Percentiles rank a stretch among this genome's conserved stretches.
Evolutionary conservation across 2,888 invertebrate species (phyloP).

Genomic region (Hydrotaea diabolus): DNA sequence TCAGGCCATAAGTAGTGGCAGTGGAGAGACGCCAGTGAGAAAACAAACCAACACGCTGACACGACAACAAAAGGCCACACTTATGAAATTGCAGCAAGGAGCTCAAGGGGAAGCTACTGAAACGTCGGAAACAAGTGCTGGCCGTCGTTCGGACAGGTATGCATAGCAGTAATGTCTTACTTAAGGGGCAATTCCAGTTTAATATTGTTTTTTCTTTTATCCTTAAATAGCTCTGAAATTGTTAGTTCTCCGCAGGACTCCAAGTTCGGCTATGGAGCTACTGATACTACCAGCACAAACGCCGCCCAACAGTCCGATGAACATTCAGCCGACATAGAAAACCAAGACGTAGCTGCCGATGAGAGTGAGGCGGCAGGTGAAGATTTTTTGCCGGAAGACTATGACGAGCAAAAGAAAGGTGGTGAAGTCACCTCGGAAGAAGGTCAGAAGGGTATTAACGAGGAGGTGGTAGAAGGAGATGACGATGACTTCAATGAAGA

Average conservation of each 20-base stretch:
- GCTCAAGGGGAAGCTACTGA: slow-evolving; percentile 90
- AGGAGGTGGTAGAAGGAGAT: slow-evolving; percentile 61
- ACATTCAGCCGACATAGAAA: slow-evolving; percentile 66
- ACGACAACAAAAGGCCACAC: slow-evolving; percentile 76
- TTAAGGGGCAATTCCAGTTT: background rate
- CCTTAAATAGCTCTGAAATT: slow-evolving; percentile 46
- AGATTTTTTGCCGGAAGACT: slow-evolving; percentile 83
- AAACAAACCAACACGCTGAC: slow-evolving; percentile 76
- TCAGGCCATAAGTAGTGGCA: slow-evolving; percentile 90
- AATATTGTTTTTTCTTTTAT: background rate
- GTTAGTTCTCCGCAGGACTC: slow-evolving; percentile 88
- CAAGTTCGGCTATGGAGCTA: slow-evolving; percentile 83
- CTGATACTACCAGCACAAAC: slow-evolving; percentile 80
- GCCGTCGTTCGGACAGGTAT: slow-evolving; percentile 76
- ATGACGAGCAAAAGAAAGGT: slow-evolving; percentile 81
- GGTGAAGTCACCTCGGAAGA: slow-evolving; percentile 80
- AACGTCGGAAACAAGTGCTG: slow-evolving; percentile 85
- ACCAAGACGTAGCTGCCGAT: slow-evolving; percentile 67
- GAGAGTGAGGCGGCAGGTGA: slow-evolving; percentile 81
- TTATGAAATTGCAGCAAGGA: slow-evolving; percentile 76
- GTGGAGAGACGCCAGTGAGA: slow-evolving; percentile 82
- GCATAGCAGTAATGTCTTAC: background rate
- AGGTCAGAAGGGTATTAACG: slow-evolving; percentile 66
- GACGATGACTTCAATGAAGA: slow-evolving; percentile 82
- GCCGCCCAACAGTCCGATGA: slow-evolving; percentile 56